Conservation (phyloP, 2,888 invertebrate genomes). For the Branchipolynoe longqiensis region DNA sequence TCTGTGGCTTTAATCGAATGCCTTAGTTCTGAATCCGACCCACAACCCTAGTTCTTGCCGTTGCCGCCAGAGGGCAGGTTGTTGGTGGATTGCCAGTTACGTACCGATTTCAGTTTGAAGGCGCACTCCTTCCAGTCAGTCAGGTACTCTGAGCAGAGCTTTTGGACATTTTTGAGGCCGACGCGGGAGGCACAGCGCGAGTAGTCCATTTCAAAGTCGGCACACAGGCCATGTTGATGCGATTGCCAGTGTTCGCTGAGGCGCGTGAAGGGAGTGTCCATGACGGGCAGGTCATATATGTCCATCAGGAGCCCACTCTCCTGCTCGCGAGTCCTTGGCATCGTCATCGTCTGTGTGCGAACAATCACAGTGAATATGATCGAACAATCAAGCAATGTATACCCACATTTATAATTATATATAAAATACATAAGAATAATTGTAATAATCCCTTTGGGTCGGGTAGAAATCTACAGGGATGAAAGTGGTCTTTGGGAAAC, state of each 20-base stretch:
- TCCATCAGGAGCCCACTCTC: neutral
- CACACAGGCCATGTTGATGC: conserved; percentile 69
- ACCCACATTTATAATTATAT: neutral
- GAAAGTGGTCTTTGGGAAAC: neutral
- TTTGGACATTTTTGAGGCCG: conserved; percentile 62
- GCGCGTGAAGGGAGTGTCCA: conserved; percentile 70
- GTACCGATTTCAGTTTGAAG: conserved; percentile 67
- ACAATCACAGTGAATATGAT: neutral
- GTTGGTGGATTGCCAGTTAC: too few relatives aligned
- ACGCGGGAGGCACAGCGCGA: conserved; percentile 70
- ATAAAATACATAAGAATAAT: neutral
- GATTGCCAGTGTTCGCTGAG: conserved; percentile 66
- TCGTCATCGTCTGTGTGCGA: conserved; percentile 14
- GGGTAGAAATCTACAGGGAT: neutral
- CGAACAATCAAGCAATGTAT: neutral
- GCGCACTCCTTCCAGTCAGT: conserved; percentile 71
- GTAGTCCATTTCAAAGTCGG: conserved; percentile 71
- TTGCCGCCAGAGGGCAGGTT: too few relatives aligned
- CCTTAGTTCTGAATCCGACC: too few relatives aligned
- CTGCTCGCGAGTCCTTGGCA: neutral
- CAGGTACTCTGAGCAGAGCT: conserved; percentile 67
- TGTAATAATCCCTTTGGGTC: neutral
- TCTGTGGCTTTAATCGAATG: too few relatives aligned
- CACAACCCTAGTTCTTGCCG: too few relatives aligned
- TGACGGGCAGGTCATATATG: conserved; percentile 65